Conservation (phyloP, 2,888 invertebrate genomes). For the Lasius platythorax region DNA sequence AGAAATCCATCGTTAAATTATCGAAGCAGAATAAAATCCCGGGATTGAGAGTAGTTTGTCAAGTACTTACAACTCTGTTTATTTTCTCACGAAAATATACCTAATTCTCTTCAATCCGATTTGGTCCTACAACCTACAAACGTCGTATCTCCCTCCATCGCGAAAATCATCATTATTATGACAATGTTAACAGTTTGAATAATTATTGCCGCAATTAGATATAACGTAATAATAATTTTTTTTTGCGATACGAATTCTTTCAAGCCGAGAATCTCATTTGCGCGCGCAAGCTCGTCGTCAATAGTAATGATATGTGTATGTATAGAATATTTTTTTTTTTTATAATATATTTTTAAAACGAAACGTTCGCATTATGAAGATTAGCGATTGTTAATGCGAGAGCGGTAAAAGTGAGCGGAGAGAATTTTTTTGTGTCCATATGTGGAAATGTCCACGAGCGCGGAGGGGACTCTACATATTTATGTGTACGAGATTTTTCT, state of each 20-base stretch:
- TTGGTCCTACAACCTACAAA: not conserved
- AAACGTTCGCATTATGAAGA: conserved; percentile 25
- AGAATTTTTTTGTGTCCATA: conserved; percentile 33
- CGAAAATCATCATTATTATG: not conserved
- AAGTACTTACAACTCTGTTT: not conserved
- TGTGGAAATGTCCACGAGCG: conserved; percentile 9
- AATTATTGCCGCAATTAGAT: conserved; percentile 12
- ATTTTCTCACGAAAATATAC: not conserved
- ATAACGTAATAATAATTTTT: not conserved
- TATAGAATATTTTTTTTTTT: not conserved
- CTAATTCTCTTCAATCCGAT: not conserved
- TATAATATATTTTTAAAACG: too few species aligned
- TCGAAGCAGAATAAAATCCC: not conserved
- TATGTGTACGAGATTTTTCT: conserved; percentile 42
- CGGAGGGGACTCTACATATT: conserved; percentile 16
- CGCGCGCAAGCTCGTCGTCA: not conserved
- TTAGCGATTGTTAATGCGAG: conserved; percentile 42
- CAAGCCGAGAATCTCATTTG: not conserved
- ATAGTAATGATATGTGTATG: too few species aligned
- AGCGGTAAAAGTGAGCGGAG: conserved; percentile 57
- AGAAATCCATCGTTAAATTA: not conserved
- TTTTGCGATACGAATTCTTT: not conserved
- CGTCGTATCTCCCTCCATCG: not conserved
- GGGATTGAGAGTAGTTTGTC: not conserved
- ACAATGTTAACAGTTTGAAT: not conserved